These are phyloP conservation scores for Luffia ferchaultella DNA, from an alignment of 2,888 invertebrate genomes.

Conservation along the genomic window DNA sequence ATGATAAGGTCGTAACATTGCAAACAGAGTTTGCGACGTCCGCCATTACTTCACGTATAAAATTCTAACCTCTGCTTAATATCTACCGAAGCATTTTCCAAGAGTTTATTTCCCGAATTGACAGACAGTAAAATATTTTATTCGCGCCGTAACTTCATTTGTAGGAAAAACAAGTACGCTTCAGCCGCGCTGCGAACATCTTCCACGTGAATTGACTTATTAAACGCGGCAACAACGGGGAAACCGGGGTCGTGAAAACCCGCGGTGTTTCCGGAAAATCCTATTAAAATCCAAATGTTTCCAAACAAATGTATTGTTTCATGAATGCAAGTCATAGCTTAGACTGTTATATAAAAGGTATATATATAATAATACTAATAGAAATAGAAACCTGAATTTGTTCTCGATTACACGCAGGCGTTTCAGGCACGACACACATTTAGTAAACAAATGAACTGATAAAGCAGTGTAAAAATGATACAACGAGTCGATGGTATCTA, in stretches of 20 bases:
- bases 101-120: conserved; percentile 48
- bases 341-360: too few species aligned
- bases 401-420: too few species aligned
- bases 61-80: conserved; percentile 64
- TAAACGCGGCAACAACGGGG: conserved; percentile 39
- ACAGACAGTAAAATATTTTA: conserved; percentile 66
- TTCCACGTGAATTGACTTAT: conserved; percentile 60
- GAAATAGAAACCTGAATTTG: too few species aligned
- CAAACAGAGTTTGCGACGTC: not conserved
- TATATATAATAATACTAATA: too few species aligned
- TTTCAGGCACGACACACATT: too few species aligned
- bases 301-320: too few species aligned
- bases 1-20: not conserved
- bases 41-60: conserved; percentile 28
- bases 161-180: conserved; percentile 48
- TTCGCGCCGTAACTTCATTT: conserved; percentile 60
- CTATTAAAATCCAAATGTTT: too few species aligned
- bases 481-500: too few species aligned
- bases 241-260: not conserved
- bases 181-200: conserved; percentile 38
- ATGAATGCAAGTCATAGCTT: too few species aligned
- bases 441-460: too few species aligned
- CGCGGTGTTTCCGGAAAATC: not conserved
- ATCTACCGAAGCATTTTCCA: conserved; percentile 44
- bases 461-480: too few species aligned